Conservation (phyloP, 1,140 invertebrate species). For the Limonius californicus region DNA sequence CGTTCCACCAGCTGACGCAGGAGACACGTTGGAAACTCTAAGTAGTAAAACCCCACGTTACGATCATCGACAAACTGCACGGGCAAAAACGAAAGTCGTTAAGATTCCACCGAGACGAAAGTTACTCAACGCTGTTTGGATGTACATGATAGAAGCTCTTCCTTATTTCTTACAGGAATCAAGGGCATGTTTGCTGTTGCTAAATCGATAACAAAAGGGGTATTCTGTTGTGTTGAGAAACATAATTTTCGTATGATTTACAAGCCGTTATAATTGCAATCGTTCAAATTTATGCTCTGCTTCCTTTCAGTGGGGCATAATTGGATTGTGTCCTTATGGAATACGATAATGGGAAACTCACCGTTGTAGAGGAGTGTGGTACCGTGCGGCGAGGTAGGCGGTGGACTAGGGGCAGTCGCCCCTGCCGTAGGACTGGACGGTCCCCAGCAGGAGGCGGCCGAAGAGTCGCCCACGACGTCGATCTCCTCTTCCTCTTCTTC, state of each 20-base stretch:
- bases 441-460: slow-evolving; percentile 59
- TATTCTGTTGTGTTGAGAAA: too few species aligned
- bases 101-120: too few species aligned
- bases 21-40: slow-evolving; percentile 12
- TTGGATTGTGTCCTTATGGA: not conserved
- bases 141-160: too few species aligned
- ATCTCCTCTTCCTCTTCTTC: slow-evolving; percentile 54
- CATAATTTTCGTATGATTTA: too few species aligned
- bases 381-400: slow-evolving; percentile 58
- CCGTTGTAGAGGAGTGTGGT: slow-evolving; percentile 62
- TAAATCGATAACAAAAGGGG: too few species aligned
- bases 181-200: too few species aligned
- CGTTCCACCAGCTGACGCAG: slow-evolving; percentile 32
- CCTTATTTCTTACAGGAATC: too few species aligned
- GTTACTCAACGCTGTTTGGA: too few species aligned
- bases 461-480: slow-evolving; percentile 74
- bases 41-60: not conserved
- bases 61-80: not conserved
- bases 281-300: not conserved
- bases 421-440: slow-evolving; percentile 69
- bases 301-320: not conserved
- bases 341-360: slow-evolving; percentile 42
- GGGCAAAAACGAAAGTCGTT: not conserved
- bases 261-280: not conserved
- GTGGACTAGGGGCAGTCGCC: slow-evolving; percentile 68